phyloP scores from a whole-genome alignment of 64 coral and sea anemone genomes.

The Actinia equina region DNA sequence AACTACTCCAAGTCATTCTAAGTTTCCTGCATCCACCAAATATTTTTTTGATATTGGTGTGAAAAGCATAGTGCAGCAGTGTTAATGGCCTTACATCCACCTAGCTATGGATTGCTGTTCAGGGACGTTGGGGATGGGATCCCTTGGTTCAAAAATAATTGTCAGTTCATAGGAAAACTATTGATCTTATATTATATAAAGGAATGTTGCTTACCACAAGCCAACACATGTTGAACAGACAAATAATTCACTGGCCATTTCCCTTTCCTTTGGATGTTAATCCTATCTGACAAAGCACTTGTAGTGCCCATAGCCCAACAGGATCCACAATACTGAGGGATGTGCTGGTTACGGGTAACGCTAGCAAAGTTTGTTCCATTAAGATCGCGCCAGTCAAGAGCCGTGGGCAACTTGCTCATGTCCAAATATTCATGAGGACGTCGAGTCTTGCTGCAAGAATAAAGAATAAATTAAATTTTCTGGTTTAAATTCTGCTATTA shows the following conservation, averaged over 20 bases:
- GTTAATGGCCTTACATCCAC: too few relatives aligned
- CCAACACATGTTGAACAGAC: constrained; percentile 94
- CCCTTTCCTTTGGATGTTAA: constrained; percentile 87
- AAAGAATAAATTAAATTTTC: background rate
- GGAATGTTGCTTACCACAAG: constrained; percentile 63
- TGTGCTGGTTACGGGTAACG: constrained; percentile 91
- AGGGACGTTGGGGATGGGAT: too few relatives aligned
- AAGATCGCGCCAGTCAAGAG: constrained; percentile 82
- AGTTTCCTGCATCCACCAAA: too few relatives aligned
- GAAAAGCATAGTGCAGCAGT: too few relatives aligned
- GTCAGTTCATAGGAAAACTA: too few relatives aligned
- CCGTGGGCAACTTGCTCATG: constrained; percentile 42
- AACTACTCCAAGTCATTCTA: too few relatives aligned
- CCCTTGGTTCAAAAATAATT: too few relatives aligned
- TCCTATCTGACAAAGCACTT: constrained; percentile 94
- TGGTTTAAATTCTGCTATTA: background rate
- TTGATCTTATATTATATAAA: too few relatives aligned
- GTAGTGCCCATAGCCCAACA: constrained; percentile 96
- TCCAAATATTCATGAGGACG: constrained; percentile 84
- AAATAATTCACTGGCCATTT: constrained; percentile 86
- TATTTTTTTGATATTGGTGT: too few relatives aligned
- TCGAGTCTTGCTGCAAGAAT: constrained; percentile 55
- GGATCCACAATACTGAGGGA: constrained; percentile 97
- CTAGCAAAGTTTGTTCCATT: constrained; percentile 90
- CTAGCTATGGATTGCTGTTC: too few relatives aligned